Conservation (phyloP, 2,888 invertebrate genomes). For the Perdita meconis region DNA sequence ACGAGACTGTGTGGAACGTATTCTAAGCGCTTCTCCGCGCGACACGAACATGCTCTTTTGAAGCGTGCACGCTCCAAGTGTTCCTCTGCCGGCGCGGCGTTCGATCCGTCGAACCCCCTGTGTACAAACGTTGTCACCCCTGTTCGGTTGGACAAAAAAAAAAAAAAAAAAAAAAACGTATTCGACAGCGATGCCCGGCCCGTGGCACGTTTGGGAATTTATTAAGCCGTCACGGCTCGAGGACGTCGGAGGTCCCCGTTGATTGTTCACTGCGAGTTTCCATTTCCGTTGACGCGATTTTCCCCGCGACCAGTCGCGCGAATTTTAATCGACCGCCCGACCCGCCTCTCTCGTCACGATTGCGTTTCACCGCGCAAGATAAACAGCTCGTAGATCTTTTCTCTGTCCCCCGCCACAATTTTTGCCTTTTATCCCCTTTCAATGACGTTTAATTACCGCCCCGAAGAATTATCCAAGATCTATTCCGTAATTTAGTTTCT, state of each 20-base stretch:
- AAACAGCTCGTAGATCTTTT: constrained; percentile 8
- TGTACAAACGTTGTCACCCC: neutral
- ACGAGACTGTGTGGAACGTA: constrained; percentile 40
- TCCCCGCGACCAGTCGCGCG: neutral
- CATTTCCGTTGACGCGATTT: constrained; percentile 2
- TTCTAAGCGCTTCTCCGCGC: constrained; percentile 56
- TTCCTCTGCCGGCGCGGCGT: constrained; percentile 8
- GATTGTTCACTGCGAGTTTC: constrained; percentile 30
- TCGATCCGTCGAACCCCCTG: neutral
- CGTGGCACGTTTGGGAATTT: constrained; percentile 28
- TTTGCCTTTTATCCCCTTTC: no score
- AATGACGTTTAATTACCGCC: constrained; percentile 5
- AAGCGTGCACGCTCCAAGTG: constrained; percentile 39
- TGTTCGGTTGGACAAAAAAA: constrained; percentile 2
- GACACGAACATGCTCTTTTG: constrained; percentile 43
- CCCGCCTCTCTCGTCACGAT: constrained; percentile 12
- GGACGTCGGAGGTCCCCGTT: constrained; percentile 18
- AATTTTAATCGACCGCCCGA: constrained; percentile 30
- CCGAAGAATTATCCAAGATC: constrained; percentile 7
- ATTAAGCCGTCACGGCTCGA: constrained; percentile 34
- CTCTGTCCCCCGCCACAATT: no score
- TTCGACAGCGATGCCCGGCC: constrained; percentile 9
- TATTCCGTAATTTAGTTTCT: constrained; percentile 27
- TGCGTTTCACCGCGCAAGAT: neutral
- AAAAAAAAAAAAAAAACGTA: constrained; percentile 37